Conservation (phyloP, 2,113 vertebrate species). For the Panthera uncia region DNA sequence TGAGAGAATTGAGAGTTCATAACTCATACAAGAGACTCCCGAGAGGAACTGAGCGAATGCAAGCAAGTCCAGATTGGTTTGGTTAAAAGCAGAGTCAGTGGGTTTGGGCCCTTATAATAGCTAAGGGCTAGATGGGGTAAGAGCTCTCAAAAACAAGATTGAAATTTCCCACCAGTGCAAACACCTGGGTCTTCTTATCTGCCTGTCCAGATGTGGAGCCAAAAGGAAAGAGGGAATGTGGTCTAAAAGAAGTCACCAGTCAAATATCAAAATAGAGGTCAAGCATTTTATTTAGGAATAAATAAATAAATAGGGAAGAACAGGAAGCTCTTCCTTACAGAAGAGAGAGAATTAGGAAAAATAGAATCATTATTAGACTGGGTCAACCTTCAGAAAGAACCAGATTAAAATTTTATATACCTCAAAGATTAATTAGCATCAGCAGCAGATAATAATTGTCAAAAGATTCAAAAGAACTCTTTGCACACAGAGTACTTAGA, state of each 20-base stretch:
- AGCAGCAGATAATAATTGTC: background rate
- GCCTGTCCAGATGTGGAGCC: accelerated
- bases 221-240: accelerated
- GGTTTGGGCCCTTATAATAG: background rate
- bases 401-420: background rate
- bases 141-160: background rate
- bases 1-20: background rate
- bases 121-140: background rate
- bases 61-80: background rate
- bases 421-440: background rate
- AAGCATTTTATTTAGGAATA: background rate
- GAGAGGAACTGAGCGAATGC: background rate
- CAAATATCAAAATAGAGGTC: background rate
- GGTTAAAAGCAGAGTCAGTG: background rate
- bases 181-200: background rate
- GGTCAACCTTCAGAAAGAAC: background rate
- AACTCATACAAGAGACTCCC: background rate
- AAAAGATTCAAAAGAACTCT: background rate
- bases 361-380: background rate
- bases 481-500: background rate
- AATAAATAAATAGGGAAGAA: background rate
- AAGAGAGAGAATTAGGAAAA: background rate
- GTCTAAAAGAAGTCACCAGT: background rate
- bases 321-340: background rate
- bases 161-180: background rate